phyloP scores from a whole-genome alignment of 2,888 invertebrate genomes.

The Dorcus hopei region DNA sequence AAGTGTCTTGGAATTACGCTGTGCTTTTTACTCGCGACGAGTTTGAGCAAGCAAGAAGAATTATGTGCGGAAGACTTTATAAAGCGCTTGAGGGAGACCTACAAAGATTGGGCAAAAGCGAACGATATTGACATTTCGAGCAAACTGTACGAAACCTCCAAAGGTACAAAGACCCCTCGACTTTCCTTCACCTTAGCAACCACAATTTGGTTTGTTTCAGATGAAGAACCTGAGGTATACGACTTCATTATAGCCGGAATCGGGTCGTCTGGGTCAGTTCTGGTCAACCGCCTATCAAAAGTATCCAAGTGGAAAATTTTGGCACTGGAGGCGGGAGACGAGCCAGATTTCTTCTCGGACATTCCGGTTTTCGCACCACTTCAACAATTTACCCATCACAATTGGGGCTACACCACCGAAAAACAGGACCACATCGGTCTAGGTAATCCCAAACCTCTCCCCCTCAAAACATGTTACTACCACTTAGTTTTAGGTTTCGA shows the following conservation, averaged over 20 bases:
- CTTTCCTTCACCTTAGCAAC: too few species aligned
- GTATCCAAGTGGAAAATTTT: slow-evolving; percentile 58
- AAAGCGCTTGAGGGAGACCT: too few species aligned
- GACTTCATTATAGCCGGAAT: slow-evolving; percentile 68
- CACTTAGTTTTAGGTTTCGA: slow-evolving; percentile 7
- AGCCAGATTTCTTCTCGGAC: slow-evolving; percentile 53
- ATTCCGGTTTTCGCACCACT: slow-evolving; percentile 53
- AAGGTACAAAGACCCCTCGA: too few species aligned
- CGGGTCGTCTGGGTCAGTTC: slow-evolving; percentile 66
- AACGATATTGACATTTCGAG: too few species aligned
- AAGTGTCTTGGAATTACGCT: too few species aligned
- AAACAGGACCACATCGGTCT: slow-evolving; percentile 53
- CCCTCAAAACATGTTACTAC: background rate
- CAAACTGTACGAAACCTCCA: too few species aligned
- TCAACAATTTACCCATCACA: slow-evolving; percentile 55
- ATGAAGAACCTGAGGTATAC: slow-evolving; percentile 42
- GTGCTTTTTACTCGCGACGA: too few species aligned
- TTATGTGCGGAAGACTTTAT: too few species aligned
- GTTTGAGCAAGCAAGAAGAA: too few species aligned
- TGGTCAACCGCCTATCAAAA: slow-evolving; percentile 68
- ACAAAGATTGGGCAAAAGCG: too few species aligned
- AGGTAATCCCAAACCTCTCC: slow-evolving; percentile 34
- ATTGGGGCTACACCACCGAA: slow-evolving; percentile 60
- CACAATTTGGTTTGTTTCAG: too few species aligned
- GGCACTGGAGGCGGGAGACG: slow-evolving; percentile 61